Base-by-base conservation (phyloP, 2,113 vertebrate genomes). In the Rhipidura dahli region DNA sequence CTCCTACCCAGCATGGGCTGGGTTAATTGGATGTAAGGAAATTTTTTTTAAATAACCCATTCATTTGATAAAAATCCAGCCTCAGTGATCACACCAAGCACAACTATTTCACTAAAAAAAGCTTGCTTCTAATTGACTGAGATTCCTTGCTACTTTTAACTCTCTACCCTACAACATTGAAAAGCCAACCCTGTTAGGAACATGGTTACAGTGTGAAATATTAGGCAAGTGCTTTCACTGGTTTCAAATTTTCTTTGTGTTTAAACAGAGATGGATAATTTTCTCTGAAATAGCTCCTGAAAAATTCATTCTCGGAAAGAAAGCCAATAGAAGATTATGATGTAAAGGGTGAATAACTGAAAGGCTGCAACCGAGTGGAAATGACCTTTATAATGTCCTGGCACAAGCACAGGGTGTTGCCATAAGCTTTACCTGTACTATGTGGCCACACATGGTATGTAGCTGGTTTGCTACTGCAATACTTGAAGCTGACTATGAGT, bases 1-100 rank as follows among this genome's bases (percentile, higher is more conserved):
- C 92, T 91, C 75, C 65, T 85, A 88, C 79, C 71, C 75, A 66
- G 63, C 45, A 95, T 44, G 78, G 70, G 78, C 77, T 79, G 72
- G 65, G 51, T 91, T 90, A 96, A 94, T 75, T 92, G 45, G 76
- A 91, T 66, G 54, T 90, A 73, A 87, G 82, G 95, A 83, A 19
- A 69, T 81, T 51, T 69, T 80, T 80, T 66, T 37, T 3, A 5
- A 91, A 87, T 87, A 94, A 86, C 57, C 47, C 78, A 86, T 88
- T 96, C 71, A 93, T 95, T 73, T 90, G 87, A 92, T 94, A 94
- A 95, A 95, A 95, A 89, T 51, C 33, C 79, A 93, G 45, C 35
- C 64, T 50, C 76, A 81, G 50, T 80, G 66, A 95, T 93, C 84
- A 70, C 63, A 92, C 23, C 44, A 78, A 77, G 39, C 59, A 39